Evolutionary conservation across 2,888 invertebrate species (phyloP).

Genomic region (Aricia artaxerxes): DNA sequence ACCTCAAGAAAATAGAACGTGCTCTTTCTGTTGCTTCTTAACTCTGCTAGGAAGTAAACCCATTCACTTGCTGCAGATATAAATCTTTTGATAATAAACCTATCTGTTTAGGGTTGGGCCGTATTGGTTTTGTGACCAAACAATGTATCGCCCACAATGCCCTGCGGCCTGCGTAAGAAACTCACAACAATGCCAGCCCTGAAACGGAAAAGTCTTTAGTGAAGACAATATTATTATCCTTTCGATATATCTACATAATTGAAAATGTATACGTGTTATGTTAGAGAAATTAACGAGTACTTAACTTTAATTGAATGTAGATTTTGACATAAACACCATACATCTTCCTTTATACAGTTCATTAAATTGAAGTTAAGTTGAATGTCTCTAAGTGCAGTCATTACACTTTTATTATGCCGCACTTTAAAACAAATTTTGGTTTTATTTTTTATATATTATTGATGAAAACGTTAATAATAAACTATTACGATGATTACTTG

Average conservation of each 20-base stretch:
- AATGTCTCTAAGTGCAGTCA: too few relatives aligned
- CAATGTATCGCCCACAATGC: conserved; percentile 11
- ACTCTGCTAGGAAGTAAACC: not conserved
- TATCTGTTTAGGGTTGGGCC: conserved; percentile 21
- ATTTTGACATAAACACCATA: too few relatives aligned
- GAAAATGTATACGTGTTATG: too few relatives aligned
- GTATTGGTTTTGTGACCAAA: conserved; percentile 9
- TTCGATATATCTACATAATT: not conserved
- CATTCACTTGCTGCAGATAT: conserved; percentile 22
- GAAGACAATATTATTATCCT: not conserved
- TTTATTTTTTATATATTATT: too few relatives aligned
- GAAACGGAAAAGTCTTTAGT: not conserved
- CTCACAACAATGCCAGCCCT: not conserved
- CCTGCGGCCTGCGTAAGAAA: conserved; percentile 5
- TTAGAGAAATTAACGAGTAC: too few relatives aligned
- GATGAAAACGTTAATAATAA: too few relatives aligned
- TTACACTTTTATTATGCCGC: too few relatives aligned
- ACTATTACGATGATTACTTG: not conserved
- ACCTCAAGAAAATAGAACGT: not conserved
- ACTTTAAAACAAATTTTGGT: too few relatives aligned
- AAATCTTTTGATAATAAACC: conserved; percentile 28
- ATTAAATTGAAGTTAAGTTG: too few relatives aligned
- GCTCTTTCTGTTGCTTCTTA: not conserved
- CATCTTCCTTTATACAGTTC: too few relatives aligned
- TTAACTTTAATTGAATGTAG: too few relatives aligned